phyloP scores from a whole-genome alignment of 2,888 invertebrate species.

The Coelogynopora nodosa region DNA sequence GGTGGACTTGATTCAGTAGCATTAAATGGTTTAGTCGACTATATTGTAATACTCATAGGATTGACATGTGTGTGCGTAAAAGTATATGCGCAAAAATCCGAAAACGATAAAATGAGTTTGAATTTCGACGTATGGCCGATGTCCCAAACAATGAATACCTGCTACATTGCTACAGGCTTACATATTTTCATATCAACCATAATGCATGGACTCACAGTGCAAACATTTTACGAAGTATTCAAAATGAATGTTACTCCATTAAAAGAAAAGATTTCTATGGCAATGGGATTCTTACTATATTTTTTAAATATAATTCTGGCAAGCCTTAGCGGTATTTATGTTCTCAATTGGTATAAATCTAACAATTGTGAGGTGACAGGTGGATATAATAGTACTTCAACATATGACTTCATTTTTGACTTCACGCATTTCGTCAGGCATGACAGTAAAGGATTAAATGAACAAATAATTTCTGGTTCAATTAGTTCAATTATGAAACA shows the following conservation, averaged over 20 bases:
- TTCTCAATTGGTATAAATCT: background rate
- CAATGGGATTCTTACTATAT: background rate
- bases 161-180: background rate
- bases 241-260: background rate
- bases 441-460: background rate
- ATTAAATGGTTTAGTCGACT: background rate
- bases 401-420: background rate
- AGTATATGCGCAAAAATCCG: too few species aligned
- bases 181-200: background rate
- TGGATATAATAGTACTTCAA: background rate
- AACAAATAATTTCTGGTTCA: background rate
- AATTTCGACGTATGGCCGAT: too few species aligned
- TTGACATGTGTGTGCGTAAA: background rate
- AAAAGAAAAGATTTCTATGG: background rate
- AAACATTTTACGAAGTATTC: background rate
- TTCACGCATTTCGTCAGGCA: background rate
- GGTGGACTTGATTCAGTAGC: background rate
- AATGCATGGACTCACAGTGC: background rate
- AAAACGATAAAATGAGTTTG: too few species aligned
- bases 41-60: background rate
- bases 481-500: background rate
- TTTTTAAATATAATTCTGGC: background rate
- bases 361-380: background rate
- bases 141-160: too few species aligned
- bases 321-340: background rate